These are phyloP conservation scores for Cordilura impudica DNA, from an alignment of 2,888 invertebrate species.

Conservation along the genomic window DNA sequence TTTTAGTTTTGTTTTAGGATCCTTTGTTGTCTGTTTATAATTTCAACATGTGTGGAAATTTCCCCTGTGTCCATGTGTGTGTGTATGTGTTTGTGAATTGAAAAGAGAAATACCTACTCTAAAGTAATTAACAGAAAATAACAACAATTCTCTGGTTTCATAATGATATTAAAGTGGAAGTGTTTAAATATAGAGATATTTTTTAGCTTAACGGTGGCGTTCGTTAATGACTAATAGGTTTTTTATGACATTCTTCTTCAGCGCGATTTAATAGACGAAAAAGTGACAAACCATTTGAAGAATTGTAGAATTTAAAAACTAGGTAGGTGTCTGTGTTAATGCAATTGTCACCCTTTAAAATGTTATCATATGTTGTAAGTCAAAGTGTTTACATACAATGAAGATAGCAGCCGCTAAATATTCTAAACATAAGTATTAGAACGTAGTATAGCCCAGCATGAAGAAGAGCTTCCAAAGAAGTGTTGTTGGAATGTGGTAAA, in stretches of 20 bases:
- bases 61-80: background rate
- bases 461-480: too few relatives aligned
- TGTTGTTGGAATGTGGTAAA: too few relatives aligned
- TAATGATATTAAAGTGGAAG: background rate
- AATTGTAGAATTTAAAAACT: background rate
- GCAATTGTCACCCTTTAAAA: too few relatives aligned
- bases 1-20: constrained; percentile 26
- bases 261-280: background rate
- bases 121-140: background rate
- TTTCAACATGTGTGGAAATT: constrained; percentile 37
- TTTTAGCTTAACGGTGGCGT: background rate
- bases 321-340: too few relatives aligned
- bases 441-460: too few relatives aligned
- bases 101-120: background rate
- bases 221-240: background rate
- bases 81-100: background rate
- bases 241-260: background rate
- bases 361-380: too few relatives aligned
- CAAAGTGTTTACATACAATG: too few relatives aligned
- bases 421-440: too few relatives aligned
- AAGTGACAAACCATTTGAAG: background rate
- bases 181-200: background rate
- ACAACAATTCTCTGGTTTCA: background rate
- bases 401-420: too few relatives aligned
- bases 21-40: constrained; percentile 35